Evolutionary conservation across 1,140 invertebrate genomes (phyloP).

Genomic region (Eurosta solidaginis): DNA sequence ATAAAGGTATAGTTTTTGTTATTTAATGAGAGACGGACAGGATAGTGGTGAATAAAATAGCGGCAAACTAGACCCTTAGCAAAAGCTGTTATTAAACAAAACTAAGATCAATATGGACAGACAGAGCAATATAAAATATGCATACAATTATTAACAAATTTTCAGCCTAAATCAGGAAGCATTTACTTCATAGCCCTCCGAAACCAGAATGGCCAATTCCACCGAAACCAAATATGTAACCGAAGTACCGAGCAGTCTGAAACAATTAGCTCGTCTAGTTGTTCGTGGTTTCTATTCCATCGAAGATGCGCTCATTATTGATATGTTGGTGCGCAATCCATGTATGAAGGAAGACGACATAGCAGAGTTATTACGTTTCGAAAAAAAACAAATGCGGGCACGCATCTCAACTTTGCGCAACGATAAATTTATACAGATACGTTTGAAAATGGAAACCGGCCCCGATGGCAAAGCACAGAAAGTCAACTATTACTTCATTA

Average conservation of each 20-base stretch:
- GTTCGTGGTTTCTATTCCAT: constrained; percentile 91
- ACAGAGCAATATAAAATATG: no score
- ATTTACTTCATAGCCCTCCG: background rate
- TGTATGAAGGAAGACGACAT: constrained; percentile 98
- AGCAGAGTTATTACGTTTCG: constrained; percentile 90
- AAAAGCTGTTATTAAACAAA: no score
- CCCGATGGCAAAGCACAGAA: constrained; percentile 94
- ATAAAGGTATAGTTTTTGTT: no score
- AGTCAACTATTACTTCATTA: constrained; percentile 98
- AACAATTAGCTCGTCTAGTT: constrained; percentile 87
- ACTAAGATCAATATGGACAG: no score
- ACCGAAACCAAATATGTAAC: constrained; percentile 64
- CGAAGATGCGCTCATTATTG: constrained; percentile 92
- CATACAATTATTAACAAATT: background rate
- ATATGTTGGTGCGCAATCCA: constrained; percentile 92
- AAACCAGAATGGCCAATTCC: constrained; percentile 6
- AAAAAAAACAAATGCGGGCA: constrained; percentile 89
- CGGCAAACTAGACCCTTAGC: no score
- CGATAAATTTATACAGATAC: constrained; percentile 93
- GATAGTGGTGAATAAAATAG: no score
- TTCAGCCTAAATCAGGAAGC: background rate
- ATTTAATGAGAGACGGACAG: no score
- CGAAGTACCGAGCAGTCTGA: constrained; percentile 87
- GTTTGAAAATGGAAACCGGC: constrained; percentile 93
- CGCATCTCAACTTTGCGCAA: constrained; percentile 83